Percentiles rank a stretch among this genome's conserved stretches.
phyloP scores from a whole-genome alignment of 2,113 vertebrate species.

The Emydura subglobosa region DNA sequence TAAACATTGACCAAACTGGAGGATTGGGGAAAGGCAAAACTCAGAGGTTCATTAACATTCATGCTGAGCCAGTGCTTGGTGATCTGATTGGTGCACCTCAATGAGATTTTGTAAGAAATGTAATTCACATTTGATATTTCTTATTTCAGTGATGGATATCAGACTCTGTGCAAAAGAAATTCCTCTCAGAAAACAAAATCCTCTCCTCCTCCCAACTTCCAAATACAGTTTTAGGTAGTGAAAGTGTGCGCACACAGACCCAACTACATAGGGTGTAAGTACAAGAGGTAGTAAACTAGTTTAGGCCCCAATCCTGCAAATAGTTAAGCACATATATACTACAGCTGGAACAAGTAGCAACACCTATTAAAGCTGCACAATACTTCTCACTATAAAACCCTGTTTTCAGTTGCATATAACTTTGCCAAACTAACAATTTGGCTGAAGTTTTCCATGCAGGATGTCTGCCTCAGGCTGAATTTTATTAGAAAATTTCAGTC shows the following conservation, averaged over 20 bases:
- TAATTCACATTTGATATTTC: accelerated
- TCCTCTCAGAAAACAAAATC: not conserved
- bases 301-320: not conserved
- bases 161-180: not conserved
- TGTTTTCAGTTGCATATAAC: not conserved
- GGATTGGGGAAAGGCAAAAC: not conserved
- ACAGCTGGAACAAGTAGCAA: not conserved
- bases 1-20: not conserved
- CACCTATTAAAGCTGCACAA: not conserved
- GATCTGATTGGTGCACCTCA: not conserved
- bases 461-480: not conserved
- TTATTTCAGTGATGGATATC: not conserved
- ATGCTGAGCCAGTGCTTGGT: not conserved
- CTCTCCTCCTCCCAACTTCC: not conserved
- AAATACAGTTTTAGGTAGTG: not conserved
- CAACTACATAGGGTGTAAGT: not conserved
- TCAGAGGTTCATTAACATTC: not conserved
- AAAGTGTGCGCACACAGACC: not conserved
- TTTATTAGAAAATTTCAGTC: not conserved
- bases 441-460: accelerated
- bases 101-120: not conserved
- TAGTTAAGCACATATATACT: not conserved
- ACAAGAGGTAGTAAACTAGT: not conserved
- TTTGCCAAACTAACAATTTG: not conserved
- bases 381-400: not conserved